Percentiles rank a stretch among this genome's conserved stretches.
Evolutionary conservation across 1,140 invertebrate genomes (phyloP).

Genomic region (Trichogramma pretiosum): DNA sequence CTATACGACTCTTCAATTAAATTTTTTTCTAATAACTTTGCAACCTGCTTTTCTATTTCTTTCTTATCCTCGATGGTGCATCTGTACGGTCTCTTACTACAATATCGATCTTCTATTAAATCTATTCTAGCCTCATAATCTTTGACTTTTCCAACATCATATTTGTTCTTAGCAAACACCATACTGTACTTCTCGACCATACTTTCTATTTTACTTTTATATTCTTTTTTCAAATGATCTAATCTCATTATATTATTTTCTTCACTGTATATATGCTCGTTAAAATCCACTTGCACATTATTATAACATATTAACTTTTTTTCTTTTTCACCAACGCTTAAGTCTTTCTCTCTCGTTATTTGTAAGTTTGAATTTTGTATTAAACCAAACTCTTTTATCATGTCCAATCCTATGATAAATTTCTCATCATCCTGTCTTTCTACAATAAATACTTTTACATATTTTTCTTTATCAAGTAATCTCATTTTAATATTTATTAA

Average conservation of each 20-base stretch:
- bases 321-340: constrained; percentile 1
- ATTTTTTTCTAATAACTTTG: constrained; percentile 2
- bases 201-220: constrained; percentile 8
- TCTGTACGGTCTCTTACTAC: constrained; percentile 2
- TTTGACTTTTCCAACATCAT: constrained; percentile 15
- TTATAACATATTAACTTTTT: too few species aligned
- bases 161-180: constrained; percentile 19
- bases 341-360: constrained; percentile 5
- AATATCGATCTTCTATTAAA: constrained; percentile 10
- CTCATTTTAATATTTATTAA: constrained; percentile 14
- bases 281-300: constrained; percentile 18
- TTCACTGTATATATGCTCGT: constrained; percentile 13
- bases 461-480: constrained; percentile 18
- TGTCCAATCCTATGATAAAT: constrained; percentile 13
- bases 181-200: constrained; percentile 13
- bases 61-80: constrained; percentile 3
- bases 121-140: constrained; percentile 18
- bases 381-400: constrained; percentile 15
- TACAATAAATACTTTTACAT: constrained; percentile 10
- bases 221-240: constrained; percentile 3
- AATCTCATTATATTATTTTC: constrained; percentile 7
- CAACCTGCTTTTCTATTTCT: constrained; percentile 8
- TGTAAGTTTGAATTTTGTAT: constrained; percentile 14
- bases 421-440: constrained; percentile 14
- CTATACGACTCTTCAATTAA: constrained; percentile 10